Evolutionary conservation across 2,113 vertebrate species (phyloP).

Genomic region (Entelurus aequoreus): DNA sequence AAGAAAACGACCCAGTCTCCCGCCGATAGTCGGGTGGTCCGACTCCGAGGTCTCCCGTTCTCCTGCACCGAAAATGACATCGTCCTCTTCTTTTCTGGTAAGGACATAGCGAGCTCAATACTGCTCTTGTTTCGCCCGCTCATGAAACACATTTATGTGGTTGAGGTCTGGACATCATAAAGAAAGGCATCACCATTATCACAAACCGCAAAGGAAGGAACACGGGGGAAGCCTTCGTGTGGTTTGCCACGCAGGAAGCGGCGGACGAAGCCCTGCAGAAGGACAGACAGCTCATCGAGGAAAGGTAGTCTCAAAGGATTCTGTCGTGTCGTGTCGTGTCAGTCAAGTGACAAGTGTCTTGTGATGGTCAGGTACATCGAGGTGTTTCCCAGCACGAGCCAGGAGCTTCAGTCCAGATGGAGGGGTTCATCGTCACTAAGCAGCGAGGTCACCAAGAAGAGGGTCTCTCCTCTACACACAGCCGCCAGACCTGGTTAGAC

Average conservation of each 20-base stretch:
- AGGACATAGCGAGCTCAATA: too few relatives aligned
- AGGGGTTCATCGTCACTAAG: constrained; percentile 9
- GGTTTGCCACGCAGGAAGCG: constrained; percentile 79
- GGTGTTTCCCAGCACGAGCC: constrained; percentile 80
- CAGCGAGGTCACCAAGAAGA: not conserved
- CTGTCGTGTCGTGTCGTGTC: not conserved
- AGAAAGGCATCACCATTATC: constrained; percentile 63
- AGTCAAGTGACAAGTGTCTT: not conserved
- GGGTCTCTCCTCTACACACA: not conserved
- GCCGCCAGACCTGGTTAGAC: constrained; percentile 19
- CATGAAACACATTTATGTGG: not conserved
- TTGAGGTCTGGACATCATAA: constrained; percentile 53
- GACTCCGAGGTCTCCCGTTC: constrained; percentile 84
- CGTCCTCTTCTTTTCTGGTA: constrained; percentile 82
- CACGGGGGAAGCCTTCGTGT: constrained; percentile 84
- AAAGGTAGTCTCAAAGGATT: constrained; percentile 62
- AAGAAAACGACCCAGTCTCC: constrained; percentile 37
- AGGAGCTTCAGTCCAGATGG: constrained; percentile 65
- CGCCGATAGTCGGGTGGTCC: constrained; percentile 72
- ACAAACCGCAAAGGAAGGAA: constrained; percentile 72
- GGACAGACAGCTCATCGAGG: constrained; percentile 81
- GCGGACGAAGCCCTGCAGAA: constrained; percentile 77
- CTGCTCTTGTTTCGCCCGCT: not conserved
- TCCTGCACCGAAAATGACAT: constrained; percentile 78
- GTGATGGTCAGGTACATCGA: constrained; percentile 80